Evolutionary conservation across 2,888 invertebrate genomes (phyloP).

Genomic region (Tricholauxania praeusta): DNA sequence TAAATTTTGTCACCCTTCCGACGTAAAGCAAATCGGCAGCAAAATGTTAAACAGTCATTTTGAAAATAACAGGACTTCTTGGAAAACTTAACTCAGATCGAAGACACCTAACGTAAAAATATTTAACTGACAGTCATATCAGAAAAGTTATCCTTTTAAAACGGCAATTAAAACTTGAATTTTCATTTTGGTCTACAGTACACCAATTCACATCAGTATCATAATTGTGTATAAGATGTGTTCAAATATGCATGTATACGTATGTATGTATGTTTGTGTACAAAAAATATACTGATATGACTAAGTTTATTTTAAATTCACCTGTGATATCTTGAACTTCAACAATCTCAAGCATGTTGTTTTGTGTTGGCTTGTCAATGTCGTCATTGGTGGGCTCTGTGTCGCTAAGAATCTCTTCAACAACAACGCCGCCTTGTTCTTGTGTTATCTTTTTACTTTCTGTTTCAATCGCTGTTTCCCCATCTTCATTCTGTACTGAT

Average conservation of each 20-base stretch:
- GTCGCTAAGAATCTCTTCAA: conserved; percentile 67
- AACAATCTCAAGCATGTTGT: conserved; percentile 61
- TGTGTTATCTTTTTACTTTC: conserved; percentile 64
- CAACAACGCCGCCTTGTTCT: conserved; percentile 62
- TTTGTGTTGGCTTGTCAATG: conserved; percentile 53
- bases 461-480: conserved; percentile 63
- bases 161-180: too few relatives aligned
- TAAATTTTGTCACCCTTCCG: too few relatives aligned
- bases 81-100: too few relatives aligned
- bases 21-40: too few relatives aligned
- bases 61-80: too few relatives aligned
- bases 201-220: too few relatives aligned
- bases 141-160: too few relatives aligned
- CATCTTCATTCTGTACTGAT: conserved; percentile 64
- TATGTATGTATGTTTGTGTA: conserved; percentile 17
- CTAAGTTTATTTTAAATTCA: conserved; percentile 53
- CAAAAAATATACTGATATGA: conserved; percentile 1
- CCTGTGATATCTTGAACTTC: conserved; percentile 65
- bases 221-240: too few relatives aligned
- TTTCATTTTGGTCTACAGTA: too few relatives aligned
- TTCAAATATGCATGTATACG: background rate
- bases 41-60: too few relatives aligned
- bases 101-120: too few relatives aligned
- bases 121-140: too few relatives aligned
- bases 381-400: conserved; percentile 57